These are phyloP conservation scores for Malurus elegans DNA, from an alignment of 2,113 vertebrate genomes.

Conservation along the genomic window DNA sequence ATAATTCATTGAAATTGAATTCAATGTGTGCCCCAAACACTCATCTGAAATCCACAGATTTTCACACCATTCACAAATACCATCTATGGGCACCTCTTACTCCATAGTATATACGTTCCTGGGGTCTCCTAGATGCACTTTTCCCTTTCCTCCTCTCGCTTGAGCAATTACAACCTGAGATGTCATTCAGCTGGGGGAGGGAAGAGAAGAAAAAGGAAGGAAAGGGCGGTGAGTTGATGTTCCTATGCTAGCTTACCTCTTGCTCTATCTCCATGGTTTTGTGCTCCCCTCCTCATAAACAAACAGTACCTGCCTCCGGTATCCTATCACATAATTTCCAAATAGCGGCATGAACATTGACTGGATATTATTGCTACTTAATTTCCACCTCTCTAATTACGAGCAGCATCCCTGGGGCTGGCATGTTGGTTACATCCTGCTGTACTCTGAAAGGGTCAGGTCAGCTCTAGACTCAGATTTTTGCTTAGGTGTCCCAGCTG, in stretches of 20 bases:
- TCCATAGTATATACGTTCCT: accelerated
- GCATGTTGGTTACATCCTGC: neutral
- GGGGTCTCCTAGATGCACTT: neutral
- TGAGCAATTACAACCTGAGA: neutral
- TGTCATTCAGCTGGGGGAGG: neutral
- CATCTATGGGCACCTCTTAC: accelerated
- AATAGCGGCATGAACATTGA: neutral
- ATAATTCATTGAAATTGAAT: neutral
- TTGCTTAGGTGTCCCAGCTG: no score
- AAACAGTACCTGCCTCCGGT: neutral
- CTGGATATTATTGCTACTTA: neutral
- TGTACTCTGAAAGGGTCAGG: neutral
- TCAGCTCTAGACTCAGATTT: neutral
- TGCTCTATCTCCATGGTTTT: neutral
- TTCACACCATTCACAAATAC: neutral
- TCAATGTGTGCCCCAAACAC: neutral
- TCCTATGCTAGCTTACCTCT: neutral
- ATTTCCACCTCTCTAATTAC: neutral
- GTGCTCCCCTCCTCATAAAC: neutral
- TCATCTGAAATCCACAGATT: neutral
- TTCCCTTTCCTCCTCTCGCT: neutral
- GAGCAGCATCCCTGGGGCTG: neutral
- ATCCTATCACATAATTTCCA: neutral
- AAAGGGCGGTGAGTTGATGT: neutral
- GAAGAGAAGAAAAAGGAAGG: constrained; percentile 10